phyloP scores from a whole-genome alignment of 1,140 invertebrate genomes.

The Panagrolaimus sp. region DNA sequence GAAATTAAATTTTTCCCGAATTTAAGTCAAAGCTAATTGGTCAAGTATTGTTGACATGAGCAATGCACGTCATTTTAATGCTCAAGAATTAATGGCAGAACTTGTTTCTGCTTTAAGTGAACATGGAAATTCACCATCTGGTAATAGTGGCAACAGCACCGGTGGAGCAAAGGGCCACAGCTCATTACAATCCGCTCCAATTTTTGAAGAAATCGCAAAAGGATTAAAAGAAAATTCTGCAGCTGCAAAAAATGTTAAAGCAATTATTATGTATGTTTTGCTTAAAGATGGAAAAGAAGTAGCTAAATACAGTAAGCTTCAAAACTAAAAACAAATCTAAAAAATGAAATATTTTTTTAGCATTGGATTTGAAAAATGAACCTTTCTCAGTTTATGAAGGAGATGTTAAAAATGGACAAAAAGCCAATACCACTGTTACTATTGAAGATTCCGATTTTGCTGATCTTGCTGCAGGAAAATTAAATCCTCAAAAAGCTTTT shows the following conservation, averaged over 20 bases:
- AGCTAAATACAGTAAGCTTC: conserved; percentile 76
- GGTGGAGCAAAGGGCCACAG: no score
- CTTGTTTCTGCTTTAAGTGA: conserved; percentile 30
- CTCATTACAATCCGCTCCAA: conserved; percentile 17
- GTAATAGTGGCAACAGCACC: no score
- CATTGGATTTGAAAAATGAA: conserved; percentile 74
- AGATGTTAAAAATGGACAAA: conserved; percentile 67
- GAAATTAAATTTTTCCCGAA: conserved; percentile 59
- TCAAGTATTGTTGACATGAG: conserved; percentile 75
- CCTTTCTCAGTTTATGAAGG: conserved; percentile 71
- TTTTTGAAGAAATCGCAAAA: conserved; percentile 65
- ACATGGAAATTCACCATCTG: background rate
- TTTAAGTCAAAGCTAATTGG: conserved; percentile 76
- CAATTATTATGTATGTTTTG: conserved; percentile 78
- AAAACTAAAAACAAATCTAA: background rate
- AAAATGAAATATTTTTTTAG: conserved; percentile 62
- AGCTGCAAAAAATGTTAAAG: conserved; percentile 74
- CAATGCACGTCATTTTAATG: conserved; percentile 59
- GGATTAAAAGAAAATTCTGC: conserved; percentile 69
- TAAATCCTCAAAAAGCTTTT: conserved; percentile 72
- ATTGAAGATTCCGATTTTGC: conserved; percentile 77
- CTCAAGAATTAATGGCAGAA: conserved; percentile 17
- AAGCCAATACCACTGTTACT: conserved; percentile 74
- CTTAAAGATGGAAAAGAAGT: conserved; percentile 70
- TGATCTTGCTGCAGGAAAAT: conserved; percentile 72